phyloP scores from a whole-genome alignment of 1,140 invertebrate genomes.

The Dinothrombium tinctorium region DNA sequence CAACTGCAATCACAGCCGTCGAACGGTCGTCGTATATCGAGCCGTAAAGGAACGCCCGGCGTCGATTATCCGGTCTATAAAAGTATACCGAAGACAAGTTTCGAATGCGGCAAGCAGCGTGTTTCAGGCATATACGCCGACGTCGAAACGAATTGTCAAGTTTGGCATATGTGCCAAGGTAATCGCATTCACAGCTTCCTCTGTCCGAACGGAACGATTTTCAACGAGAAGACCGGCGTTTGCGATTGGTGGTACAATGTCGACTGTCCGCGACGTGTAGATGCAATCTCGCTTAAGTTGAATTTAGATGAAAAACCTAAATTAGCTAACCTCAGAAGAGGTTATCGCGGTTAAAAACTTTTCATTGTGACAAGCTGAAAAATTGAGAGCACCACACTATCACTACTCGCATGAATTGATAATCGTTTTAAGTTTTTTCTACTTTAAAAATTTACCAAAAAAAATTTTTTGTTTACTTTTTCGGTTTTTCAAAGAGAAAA shows the following conservation, averaged over 20 bases:
- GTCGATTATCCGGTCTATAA: neutral
- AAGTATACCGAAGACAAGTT: neutral
- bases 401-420: no score
- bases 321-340: no score
- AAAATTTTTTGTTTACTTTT: no score
- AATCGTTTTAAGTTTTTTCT: no score
- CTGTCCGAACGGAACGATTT: slow-evolving; percentile 29
- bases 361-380: no score
- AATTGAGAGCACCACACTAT: no score
- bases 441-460: no score
- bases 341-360: no score
- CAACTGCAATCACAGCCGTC: neutral
- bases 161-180: slow-evolving; percentile 20
- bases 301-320: no score
- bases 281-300: no score
- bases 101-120: neutral
- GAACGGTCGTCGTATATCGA: neutral
- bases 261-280: no score
- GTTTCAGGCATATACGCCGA: slow-evolving; percentile 63
- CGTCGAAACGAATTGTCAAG: slow-evolving; percentile 72
- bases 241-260: slow-evolving; percentile 30
- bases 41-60: neutral
- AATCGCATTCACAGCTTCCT: slow-evolving; percentile 18
- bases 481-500: no score
- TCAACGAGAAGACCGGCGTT: slow-evolving; percentile 25